phyloP scores from a whole-genome alignment of 2,113 vertebrate genomes.

The Centropus bengalensis region DNA sequence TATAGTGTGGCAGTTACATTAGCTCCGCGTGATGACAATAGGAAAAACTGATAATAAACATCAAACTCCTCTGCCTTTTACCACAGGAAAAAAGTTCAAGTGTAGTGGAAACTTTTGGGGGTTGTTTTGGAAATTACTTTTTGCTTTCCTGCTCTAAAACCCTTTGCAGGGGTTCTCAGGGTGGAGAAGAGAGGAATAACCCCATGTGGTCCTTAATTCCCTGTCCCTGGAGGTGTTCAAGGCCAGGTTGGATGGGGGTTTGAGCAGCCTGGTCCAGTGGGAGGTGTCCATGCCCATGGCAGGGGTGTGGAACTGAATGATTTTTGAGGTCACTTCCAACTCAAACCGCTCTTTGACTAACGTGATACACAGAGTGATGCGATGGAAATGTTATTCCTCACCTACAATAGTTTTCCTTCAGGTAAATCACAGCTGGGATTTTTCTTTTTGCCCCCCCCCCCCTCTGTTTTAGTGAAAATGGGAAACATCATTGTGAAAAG shows the following conservation, averaged over 20 bases:
- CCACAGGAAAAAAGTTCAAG: slow-evolving; percentile 23
- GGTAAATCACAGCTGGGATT: background rate
- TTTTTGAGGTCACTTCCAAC: too few species aligned
- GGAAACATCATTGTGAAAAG: background rate
- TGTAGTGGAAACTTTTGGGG: slow-evolving; percentile 31
- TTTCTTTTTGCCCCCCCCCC: accelerated
- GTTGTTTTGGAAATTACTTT: background rate
- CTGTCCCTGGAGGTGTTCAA: too few species aligned
- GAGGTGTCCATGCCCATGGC: too few species aligned
- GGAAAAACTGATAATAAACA: slow-evolving; percentile 48
- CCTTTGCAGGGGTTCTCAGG: background rate
- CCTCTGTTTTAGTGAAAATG: background rate
- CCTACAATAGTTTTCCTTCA: background rate
- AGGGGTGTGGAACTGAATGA: too few species aligned
- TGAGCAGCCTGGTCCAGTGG: too few species aligned
- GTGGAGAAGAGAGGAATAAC: background rate
- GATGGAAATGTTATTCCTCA: background rate
- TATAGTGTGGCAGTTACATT: background rate
- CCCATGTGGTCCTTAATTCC: background rate
- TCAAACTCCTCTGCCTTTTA: slow-evolving; percentile 49
- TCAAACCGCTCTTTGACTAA: background rate
- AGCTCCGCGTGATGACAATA: background rate
- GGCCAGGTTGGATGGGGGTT: too few species aligned
- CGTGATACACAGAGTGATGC: background rate
- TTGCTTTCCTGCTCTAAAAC: background rate